These are phyloP conservation scores for Calypte anna DNA, from an alignment of 2,113 vertebrate genomes.

Conservation along the genomic window DNA sequence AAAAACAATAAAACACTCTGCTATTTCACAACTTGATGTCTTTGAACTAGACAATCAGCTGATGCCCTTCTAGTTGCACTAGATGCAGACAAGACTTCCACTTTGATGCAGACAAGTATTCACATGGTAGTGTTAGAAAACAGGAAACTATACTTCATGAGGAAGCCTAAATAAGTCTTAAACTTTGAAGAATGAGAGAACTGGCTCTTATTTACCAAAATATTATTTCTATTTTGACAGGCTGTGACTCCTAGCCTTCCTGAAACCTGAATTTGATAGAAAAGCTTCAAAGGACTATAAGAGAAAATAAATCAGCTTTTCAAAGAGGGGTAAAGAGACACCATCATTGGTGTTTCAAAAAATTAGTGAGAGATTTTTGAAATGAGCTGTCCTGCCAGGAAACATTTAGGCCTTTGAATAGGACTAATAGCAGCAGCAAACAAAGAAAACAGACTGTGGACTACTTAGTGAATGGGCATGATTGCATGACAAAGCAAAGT, in stretches of 20 bases:
- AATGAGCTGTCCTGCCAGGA: neutral
- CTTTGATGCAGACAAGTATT: neutral
- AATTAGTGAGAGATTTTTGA: neutral
- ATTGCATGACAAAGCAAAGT: neutral
- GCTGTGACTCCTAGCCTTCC: neutral
- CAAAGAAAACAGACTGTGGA: neutral
- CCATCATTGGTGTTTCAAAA: neutral
- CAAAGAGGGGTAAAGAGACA: neutral
- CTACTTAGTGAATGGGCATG: accelerated
- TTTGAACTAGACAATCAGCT: neutral
- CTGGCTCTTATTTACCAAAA: neutral
- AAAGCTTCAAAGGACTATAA: neutral
- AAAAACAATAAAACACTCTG: neutral
- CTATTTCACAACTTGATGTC: neutral
- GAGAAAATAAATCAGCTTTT: accelerated
- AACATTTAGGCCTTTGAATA: neutral
- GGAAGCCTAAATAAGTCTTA: neutral
- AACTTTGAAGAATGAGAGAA: neutral
- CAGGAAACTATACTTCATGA: neutral
- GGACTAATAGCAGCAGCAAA: neutral
- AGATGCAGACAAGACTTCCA: neutral
- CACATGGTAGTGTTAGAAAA: neutral
- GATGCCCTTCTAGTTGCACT: neutral
- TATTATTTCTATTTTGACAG: neutral
- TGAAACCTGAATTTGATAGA: neutral